Percentiles rank a stretch among this genome's conserved stretches.
These are phyloP conservation scores for Ophiodon elongatus DNA, from an alignment of 2,113 vertebrate genomes.

Conservation along the genomic window DNA sequence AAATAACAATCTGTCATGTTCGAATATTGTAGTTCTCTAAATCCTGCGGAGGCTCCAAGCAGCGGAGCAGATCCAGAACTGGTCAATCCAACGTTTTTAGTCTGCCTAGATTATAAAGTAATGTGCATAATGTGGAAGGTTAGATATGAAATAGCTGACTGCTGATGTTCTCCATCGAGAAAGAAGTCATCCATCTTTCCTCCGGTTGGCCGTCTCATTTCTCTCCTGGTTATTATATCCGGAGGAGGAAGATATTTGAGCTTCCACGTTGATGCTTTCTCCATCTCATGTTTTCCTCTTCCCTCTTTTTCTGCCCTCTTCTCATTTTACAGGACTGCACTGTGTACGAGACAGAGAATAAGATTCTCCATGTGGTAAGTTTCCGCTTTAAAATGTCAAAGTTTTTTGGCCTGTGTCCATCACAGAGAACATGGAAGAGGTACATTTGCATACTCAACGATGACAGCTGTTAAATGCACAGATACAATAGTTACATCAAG, in stretches of 20 bases:
- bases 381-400: conserved; percentile 3
- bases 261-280: conserved; percentile 24
- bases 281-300: conserved; percentile 42
- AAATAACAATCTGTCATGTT: conserved; percentile 70
- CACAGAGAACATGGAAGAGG: neutral
- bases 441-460: neutral
- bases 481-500: neutral
- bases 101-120: conserved; percentile 19
- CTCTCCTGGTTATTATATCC: conserved; percentile 42
- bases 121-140: conserved; percentile 23
- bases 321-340: conserved; percentile 88
- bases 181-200: conserved; percentile 27
- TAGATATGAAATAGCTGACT: conserved; percentile 47
- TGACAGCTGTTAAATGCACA: neutral
- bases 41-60: conserved; percentile 45
- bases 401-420: neutral
- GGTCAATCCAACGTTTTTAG: conserved; percentile 18
- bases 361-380: conserved; percentile 95
- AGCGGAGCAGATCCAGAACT: conserved; percentile 27
- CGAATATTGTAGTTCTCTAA: conserved; percentile 49
- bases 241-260: conserved; percentile 54
- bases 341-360: conserved; percentile 94
- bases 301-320: conserved; percentile 18
- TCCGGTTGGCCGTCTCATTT: conserved; percentile 29
- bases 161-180: conserved; percentile 30